These are phyloP conservation scores for Myzus persicae DNA, from an alignment of 1,140 invertebrate species.

Conservation along the genomic window DNA sequence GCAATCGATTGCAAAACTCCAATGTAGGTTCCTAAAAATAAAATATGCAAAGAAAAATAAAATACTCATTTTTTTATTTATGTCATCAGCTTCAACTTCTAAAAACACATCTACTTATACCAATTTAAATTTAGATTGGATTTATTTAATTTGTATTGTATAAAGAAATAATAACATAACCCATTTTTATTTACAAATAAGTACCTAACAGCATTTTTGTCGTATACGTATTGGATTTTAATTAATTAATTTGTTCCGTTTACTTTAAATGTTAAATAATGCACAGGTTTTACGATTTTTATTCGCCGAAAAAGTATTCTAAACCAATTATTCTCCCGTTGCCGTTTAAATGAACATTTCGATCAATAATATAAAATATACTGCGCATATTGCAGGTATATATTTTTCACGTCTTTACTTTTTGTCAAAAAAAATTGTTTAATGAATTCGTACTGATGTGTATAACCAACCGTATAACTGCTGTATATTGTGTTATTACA, in stretches of 20 bases:
- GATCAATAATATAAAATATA: background rate
- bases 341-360: background rate
- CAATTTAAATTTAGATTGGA: background rate
- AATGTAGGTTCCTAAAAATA: background rate
- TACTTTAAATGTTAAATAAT: background rate
- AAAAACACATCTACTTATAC: background rate
- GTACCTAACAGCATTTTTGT: background rate
- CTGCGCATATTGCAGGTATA: background rate
- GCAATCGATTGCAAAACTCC: background rate
- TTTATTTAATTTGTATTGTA: background rate
- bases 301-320: background rate
- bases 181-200: background rate
- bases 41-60: background rate
- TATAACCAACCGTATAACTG: background rate
- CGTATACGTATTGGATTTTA: background rate
- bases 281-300: background rate
- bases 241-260: background rate
- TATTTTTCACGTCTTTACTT: background rate
- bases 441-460: background rate
- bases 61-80: background rate
- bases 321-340: background rate
- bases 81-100: background rate
- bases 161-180: background rate
- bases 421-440: background rate
- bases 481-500: background rate